These are phyloP conservation scores for Eilema depressum DNA, from an alignment of 2,888 invertebrate species.

Conservation along the genomic window DNA sequence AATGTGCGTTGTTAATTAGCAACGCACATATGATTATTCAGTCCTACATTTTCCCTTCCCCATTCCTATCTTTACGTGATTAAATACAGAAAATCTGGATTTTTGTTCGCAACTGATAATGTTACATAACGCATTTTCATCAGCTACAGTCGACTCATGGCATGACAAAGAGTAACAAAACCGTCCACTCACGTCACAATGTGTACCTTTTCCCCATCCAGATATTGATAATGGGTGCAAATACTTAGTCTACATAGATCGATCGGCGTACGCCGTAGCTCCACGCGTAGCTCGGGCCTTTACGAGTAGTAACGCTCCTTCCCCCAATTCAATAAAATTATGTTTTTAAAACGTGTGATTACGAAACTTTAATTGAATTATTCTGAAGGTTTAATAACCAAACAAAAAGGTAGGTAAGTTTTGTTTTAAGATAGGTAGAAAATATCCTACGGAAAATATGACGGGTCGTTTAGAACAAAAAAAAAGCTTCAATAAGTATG, in stretches of 20 bases:
- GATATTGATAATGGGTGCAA: not conserved
- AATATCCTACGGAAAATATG: too few relatives aligned
- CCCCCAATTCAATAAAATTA: not conserved
- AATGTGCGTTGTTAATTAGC: too few relatives aligned
- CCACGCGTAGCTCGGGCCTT: conserved; percentile 2
- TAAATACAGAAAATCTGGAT: not conserved
- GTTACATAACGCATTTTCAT: not conserved
- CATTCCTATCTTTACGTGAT: not conserved
- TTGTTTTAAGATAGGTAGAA: too few relatives aligned
- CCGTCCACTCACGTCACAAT: not conserved
- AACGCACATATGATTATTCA: not conserved
- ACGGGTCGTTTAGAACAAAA: too few relatives aligned
- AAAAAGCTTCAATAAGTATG: too few relatives aligned
- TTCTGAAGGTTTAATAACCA: too few relatives aligned
- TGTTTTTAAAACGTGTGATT: too few relatives aligned
- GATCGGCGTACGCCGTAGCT: conserved; percentile 15
- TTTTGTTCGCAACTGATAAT: not conserved
- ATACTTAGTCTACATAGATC: conserved; percentile 6
- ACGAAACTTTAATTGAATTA: too few relatives aligned
- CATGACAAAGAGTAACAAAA: not conserved
- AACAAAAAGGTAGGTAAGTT: too few relatives aligned
- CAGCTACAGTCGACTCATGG: not conserved
- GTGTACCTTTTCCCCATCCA: not conserved
- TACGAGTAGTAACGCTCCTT: not conserved
- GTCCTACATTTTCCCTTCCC: not conserved